These are phyloP conservation scores for Acrossocheilus fasciatus DNA, from an alignment of 2,797 vertebrate species.

Conservation along the genomic window DNA sequence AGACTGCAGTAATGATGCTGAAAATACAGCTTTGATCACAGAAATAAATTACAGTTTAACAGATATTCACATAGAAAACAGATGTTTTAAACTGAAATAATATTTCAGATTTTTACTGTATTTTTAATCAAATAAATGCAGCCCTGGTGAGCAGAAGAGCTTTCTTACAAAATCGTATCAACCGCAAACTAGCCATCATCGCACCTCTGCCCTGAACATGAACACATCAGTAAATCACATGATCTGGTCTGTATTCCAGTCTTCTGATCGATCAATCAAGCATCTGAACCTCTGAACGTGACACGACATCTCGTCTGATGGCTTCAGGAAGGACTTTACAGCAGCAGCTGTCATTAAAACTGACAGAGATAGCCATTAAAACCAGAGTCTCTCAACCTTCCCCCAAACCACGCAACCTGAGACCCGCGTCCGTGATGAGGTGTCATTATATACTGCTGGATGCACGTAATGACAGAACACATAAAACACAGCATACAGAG, in stretches of 20 bases:
- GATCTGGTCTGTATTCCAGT: too few species aligned
- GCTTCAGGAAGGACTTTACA: constrained; percentile 64
- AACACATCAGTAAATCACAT: too few species aligned
- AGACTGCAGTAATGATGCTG: background rate
- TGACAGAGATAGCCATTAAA: constrained; percentile 62
- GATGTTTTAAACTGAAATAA: background rate
- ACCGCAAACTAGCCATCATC: too few species aligned
- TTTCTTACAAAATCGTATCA: too few species aligned
- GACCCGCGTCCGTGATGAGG: constrained; percentile 78
- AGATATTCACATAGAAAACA: too few species aligned
- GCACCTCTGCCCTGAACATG: too few species aligned
- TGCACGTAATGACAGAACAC: constrained; percentile 81
- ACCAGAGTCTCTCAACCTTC: constrained; percentile 1
- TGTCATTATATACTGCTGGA: constrained; percentile 79
- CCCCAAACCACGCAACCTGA: constrained; percentile 74
- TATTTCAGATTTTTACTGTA: background rate
- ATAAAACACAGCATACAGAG: constrained; percentile 77
- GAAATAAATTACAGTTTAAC: background rate
- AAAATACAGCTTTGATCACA: too few species aligned
- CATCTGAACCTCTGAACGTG: background rate
- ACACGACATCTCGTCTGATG: background rate
- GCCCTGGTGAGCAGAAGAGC: background rate
- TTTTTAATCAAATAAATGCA: background rate
- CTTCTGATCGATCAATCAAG: background rate
- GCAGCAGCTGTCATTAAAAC: constrained; percentile 76